Base-by-base conservation (phyloP, 2,888 invertebrate species). In the Rhingia rostrata region DNA sequence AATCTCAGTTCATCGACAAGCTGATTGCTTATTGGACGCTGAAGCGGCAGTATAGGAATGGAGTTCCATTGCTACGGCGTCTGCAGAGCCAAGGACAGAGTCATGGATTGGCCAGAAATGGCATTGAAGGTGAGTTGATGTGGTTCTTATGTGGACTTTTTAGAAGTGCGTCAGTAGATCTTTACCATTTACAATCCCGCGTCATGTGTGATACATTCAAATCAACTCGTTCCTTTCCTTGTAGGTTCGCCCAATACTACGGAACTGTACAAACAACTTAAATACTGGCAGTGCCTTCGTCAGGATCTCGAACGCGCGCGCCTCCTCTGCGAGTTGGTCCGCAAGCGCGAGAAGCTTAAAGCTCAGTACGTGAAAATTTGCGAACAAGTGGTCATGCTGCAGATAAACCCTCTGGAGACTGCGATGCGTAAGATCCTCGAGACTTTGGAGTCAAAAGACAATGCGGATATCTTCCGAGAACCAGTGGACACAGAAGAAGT, bases 1-100 rank as follows among this genome's bases (percentile, higher is more conserved):
- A 96, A 85, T 95, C 96, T 32, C 95, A 96, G 87, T 96, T 99
- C 88, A 95, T 99, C 88, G 96, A 96, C 89, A 93, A 97, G 3
- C 92, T 99, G 10, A 95, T 99, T 70, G 97, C 98, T 0, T 99
- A 99, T 90, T 99, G 99, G 99, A 99, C 98, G 4, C 92, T 99
- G 51, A 99, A 99, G 91, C 92, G 99, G 1, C 97, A 98, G 89
- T 96, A 96, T 85, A 92, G 99, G 61, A 98, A 99, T 89, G 99
- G 99, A 0, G 99, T 99, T 6, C 99, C 99, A 0, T 92, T 99
- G 78, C 91, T 99, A 78, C 92, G 99, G 51, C 92, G 99, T 5
- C 92, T 98, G 35, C 97, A 97, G 88, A 95, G 94, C 81, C 91
- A 92, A 92, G 87, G 93, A 87, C 89, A 92, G 88, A 92, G 90